Evolutionary conservation across 2,797 vertebrate genomes (phyloP).

Genomic region (Cyprinodon diabolis): DNA sequence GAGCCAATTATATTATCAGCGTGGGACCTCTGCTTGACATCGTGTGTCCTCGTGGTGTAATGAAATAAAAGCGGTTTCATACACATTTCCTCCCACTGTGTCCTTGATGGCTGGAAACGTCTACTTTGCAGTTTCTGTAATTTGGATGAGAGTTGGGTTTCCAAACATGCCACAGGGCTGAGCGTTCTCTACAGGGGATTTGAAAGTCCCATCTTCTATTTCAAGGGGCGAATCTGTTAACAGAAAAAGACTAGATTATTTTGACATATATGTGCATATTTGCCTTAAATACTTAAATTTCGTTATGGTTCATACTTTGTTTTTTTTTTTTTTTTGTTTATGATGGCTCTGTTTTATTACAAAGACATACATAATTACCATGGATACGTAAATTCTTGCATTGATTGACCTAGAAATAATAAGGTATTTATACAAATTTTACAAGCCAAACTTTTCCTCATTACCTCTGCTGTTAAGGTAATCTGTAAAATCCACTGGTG

Average conservation of each 20-base stretch:
- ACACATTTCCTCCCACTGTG: conserved; percentile 67
- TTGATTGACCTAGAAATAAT: neutral
- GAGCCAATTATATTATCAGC: conserved; percentile 80
- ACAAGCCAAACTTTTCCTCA: neutral
- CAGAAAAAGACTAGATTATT: conserved; percentile 3
- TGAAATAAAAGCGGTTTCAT: conserved; percentile 76
- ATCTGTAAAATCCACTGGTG: neutral
- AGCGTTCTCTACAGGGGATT: conserved; percentile 35
- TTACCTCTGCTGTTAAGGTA: neutral
- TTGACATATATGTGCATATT: neutral
- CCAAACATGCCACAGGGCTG: conserved; percentile 39
- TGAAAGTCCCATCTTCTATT: conserved; percentile 23
- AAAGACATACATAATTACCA: neutral
- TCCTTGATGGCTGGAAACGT: conserved; percentile 72
- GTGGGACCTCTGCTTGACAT: conserved; percentile 76
- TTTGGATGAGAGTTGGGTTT: conserved; percentile 64
- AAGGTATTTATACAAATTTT: neutral
- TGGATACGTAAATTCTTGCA: neutral
- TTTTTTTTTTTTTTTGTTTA: neutral
- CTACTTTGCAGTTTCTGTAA: conserved; percentile 73
- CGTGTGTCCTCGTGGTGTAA: conserved; percentile 72
- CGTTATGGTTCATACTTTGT: neutral
- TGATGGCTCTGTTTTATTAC: neutral
- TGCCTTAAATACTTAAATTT: neutral
- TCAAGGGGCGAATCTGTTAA: conserved; percentile 15